phyloP scores from a whole-genome alignment of 2,113 vertebrate species.

The Motacilla alba region DNA sequence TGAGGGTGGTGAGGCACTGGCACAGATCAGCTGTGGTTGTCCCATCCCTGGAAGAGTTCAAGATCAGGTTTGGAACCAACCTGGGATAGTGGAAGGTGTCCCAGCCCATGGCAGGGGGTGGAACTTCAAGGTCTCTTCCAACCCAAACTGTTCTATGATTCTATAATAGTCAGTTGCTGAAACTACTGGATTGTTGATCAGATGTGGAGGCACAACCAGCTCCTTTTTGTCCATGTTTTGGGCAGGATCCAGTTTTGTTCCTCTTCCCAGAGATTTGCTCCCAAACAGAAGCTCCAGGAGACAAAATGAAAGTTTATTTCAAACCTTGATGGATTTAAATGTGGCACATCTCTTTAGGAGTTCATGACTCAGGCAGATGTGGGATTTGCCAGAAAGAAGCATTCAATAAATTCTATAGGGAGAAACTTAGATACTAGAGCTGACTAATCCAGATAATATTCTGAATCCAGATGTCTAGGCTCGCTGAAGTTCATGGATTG shows the following conservation, averaged over 20 bases:
- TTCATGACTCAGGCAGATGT: background rate
- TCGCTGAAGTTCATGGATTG: background rate
- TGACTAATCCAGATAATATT: background rate
- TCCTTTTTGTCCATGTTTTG: background rate
- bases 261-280: background rate
- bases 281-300: background rate
- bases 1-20: background rate
- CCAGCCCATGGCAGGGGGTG: accelerated
- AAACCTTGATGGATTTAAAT: background rate
- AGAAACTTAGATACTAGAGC: background rate
- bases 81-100: background rate
- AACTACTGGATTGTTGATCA: background rate
- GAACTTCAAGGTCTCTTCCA: background rate
- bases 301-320: background rate
- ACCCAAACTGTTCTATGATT: background rate
- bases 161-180: background rate
- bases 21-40: background rate
- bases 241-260: too few species aligned
- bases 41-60: background rate
- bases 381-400: background rate
- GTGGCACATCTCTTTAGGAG: accelerated
- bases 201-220: background rate
- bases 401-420: background rate
- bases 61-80: accelerated
- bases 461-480: background rate